phyloP scores from a whole-genome alignment of 2,888 invertebrate genomes.

The Epirrita christyi region DNA sequence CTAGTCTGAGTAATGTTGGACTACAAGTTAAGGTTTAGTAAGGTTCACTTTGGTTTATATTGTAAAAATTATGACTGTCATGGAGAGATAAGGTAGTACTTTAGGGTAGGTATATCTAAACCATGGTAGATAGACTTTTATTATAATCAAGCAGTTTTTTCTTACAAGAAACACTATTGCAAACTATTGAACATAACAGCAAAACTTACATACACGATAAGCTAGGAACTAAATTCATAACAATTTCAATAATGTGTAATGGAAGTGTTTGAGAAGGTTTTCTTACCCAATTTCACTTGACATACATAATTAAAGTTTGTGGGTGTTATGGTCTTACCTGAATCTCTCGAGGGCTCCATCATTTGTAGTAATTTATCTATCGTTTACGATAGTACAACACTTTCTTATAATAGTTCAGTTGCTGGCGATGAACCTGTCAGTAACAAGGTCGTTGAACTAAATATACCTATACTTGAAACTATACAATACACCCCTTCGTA shows the following conservation, averaged over 20 bases:
- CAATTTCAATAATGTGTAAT: background rate
- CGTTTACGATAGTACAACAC: conserved; percentile 63
- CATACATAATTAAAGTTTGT: background rate
- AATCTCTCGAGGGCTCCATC: conserved; percentile 82
- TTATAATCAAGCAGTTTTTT: too few relatives aligned
- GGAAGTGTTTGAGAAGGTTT: background rate
- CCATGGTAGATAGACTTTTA: too few relatives aligned
- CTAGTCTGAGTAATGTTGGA: too few relatives aligned
- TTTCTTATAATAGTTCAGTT: conserved; percentile 79
- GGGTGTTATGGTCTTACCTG: conserved; percentile 62
- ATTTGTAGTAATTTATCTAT: conserved; percentile 62
- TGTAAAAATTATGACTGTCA: too few relatives aligned
- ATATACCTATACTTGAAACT: conserved; percentile 78
- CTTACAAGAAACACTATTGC: too few relatives aligned
- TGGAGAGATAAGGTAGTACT: too few relatives aligned
- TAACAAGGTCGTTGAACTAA: conserved; percentile 85
- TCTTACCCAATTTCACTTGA: background rate
- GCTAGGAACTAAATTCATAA: background rate
- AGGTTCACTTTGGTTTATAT: too few relatives aligned
- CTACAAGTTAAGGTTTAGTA: too few relatives aligned
- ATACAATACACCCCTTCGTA: conserved; percentile 58
- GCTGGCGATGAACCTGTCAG: conserved; percentile 84
- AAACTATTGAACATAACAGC: background rate
- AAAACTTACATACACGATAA: background rate
- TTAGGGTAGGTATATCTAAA: too few relatives aligned